Evolutionary conservation across 2,888 invertebrate species (phyloP).

Genomic region (Tenthredo amoena): DNA sequence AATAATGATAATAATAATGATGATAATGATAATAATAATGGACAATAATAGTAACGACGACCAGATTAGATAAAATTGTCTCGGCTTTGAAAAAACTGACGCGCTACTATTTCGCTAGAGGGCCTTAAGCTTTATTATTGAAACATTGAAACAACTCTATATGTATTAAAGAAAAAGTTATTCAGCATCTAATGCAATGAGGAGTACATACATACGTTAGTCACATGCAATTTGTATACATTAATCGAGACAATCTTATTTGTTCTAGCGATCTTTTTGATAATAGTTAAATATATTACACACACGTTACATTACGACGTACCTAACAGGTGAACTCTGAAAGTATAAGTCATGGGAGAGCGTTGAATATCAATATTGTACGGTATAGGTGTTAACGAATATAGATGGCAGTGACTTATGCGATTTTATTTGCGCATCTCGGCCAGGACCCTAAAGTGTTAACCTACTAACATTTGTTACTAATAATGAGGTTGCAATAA

Average conservation of each 20-base stretch:
- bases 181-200: slow-evolving; percentile 12
- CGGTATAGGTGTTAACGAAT: background rate
- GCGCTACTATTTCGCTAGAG: background rate
- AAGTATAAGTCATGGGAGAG: slow-evolving; percentile 40
- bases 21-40: slow-evolving; percentile 66
- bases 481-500: background rate
- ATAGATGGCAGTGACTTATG: background rate
- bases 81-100: background rate
- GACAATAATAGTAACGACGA: slow-evolving; percentile 70
- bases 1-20: slow-evolving; percentile 62
- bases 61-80: slow-evolving; percentile 59
- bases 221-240: background rate
- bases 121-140: background rate
- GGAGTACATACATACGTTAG: background rate
- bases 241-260: slow-evolving; percentile 34
- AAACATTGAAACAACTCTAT: background rate
- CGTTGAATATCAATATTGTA: slow-evolving; percentile 43
- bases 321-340: slow-evolving; percentile 59
- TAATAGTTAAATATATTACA: slow-evolving; percentile 68
- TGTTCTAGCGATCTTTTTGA: slow-evolving; percentile 22
- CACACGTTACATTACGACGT: slow-evolving; percentile 63
- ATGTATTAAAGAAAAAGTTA: background rate
- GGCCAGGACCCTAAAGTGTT: background rate
- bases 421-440: background rate
- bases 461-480: background rate